Evolutionary conservation across 1,140 invertebrate genomes (phyloP).

Genomic region (Diuraphis noxia): DNA sequence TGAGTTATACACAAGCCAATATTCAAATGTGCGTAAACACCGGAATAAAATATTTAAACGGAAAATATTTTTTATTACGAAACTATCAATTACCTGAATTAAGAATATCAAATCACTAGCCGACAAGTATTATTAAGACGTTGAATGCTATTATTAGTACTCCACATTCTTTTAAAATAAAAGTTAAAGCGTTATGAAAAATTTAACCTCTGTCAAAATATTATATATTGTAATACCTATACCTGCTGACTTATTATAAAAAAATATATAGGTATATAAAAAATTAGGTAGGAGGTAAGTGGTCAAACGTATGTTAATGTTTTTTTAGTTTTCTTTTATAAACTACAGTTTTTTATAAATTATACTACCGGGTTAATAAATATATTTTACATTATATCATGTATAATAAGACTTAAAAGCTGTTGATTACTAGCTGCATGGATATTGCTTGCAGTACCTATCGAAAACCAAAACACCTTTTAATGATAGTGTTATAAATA

Average conservation of each 20-base stretch:
- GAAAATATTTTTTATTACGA: slow-evolving; percentile 2
- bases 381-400: neutral
- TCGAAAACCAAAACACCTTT: neutral
- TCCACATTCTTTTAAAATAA: neutral
- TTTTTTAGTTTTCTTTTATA: slow-evolving; percentile 6
- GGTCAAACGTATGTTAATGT: slow-evolving; percentile 4
- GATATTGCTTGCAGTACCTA: neutral
- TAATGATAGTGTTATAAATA: neutral
- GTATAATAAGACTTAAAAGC: neutral
- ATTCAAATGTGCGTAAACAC: neutral
- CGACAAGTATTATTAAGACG: neutral
- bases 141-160: slow-evolving; percentile 16
- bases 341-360: neutral
- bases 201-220: neutral
- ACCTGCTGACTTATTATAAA: neutral
- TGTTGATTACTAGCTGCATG: too few species aligned
- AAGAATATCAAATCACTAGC: neutral
- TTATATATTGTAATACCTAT: neutral
- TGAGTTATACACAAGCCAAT: neutral
- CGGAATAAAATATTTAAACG: slow-evolving; percentile 10
- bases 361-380: neutral
- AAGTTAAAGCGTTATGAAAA: slow-evolving; percentile 4
- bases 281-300: neutral
- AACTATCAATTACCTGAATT: slow-evolving; percentile 29
- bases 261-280: neutral